Evolutionary conservation across 2,113 vertebrate species (phyloP).

Genomic region (Mungos mungo): DNA sequence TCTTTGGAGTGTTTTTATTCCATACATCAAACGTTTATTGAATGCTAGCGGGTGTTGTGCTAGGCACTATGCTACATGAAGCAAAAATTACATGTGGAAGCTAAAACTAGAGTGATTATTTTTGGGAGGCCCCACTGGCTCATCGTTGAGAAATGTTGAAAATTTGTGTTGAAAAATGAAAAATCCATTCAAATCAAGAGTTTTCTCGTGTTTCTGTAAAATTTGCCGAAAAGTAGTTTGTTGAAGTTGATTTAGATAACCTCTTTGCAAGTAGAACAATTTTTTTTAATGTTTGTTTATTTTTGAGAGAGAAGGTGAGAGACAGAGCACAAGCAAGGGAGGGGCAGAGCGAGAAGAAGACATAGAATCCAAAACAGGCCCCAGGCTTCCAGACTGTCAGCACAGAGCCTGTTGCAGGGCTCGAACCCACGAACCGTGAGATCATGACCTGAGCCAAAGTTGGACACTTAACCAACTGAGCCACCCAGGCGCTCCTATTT

Average conservation of each 20-base stretch:
- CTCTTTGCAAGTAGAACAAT: neutral
- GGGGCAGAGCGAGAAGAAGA: too few species aligned
- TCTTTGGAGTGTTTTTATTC: neutral
- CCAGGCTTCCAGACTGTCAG: too few species aligned
- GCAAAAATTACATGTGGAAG: neutral
- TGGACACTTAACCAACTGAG: too few species aligned
- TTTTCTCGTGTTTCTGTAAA: neutral
- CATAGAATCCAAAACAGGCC: too few species aligned
- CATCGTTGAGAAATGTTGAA: conserved; percentile 12
- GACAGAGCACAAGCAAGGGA: too few species aligned
- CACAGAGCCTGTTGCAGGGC: too few species aligned
- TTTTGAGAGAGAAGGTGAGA: too few species aligned
- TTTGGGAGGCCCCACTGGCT: neutral
- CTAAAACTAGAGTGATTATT: neutral
- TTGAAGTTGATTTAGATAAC: neutral
- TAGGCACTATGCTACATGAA: neutral
- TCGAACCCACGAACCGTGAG: too few species aligned
- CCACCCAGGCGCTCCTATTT: too few species aligned
- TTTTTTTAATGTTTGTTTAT: too few species aligned
- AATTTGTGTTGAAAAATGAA: conserved; percentile 27
- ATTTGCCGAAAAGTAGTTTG: neutral
- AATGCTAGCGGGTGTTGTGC: neutral
- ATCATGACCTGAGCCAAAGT: too few species aligned
- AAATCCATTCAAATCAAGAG: neutral
- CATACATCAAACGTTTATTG: neutral